Base-by-base conservation (phyloP, 2,797 vertebrate species). In the Ptychadena robeensis region DNA sequence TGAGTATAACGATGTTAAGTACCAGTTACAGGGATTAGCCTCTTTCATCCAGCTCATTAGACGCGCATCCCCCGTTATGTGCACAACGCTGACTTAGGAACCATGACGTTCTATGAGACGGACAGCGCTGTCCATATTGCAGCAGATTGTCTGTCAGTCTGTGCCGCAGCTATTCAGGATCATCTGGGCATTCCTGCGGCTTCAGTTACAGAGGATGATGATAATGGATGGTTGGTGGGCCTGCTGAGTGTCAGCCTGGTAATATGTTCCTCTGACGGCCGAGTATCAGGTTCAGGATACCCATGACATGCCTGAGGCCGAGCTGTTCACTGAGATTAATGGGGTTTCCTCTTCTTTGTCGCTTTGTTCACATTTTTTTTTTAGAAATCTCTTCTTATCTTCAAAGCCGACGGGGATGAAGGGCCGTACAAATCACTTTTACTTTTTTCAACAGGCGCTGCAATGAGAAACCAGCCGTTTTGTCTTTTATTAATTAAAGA, bases 111-210 rank as follows among this genome's bases (percentile, higher is more conserved):
- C 44, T 53, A 53, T 53, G 18, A 53, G 18, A 1, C 8, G 44
- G 44, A 53, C 44, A 22, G 18, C 6, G 44, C 44, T 9, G 10
- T 25, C 69, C 40, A 11, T 27, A 57, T 74, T 63, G 11, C 35
- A 6, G 38, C 61, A 2, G 15, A 22, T 48, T 38, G 27, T 77
- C 32, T 14, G 15, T 67, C 63, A 66, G 38, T 31, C 73, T 65
- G 73, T 0, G 11, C 8, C 3, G 27, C 12, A 5, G 68, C 18
- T n/a, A 22, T 22, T 27, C 44, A 8, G 14, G 10, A 14, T 27
- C 15, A 27, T 77, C 44, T 53, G 35, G 63, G 48, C 63, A 77
- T 77, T 77, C 63, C 74, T 77, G 28, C 25, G 63, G 74, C 44
- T 53, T 34, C 6, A 28, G 63, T 77, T 77, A 67, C 74, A n/a